Base-by-base conservation (phyloP, 2,797 vertebrate species). In the Urophycis tenuis region DNA sequence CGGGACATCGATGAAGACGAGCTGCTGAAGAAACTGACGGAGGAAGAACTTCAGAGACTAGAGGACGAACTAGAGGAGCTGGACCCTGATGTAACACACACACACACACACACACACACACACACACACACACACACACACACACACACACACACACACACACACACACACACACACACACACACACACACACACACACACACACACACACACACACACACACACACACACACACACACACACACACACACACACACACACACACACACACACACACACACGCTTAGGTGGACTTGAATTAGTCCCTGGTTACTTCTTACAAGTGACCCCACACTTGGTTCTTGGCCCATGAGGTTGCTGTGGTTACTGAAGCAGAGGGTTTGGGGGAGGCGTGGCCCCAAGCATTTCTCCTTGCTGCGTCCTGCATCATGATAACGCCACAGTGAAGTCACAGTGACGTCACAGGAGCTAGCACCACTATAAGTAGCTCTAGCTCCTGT, bases 21-120 rank as follows among this genome's bases (percentile, higher is more conserved):
- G 89, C 94, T 99, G 81, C 93, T 99, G 78, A 94, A 94, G 85
- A 96, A 95, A 75, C 93, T 99, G 75, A 95, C 96, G 0, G 97
- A 97, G 71, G 97, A 98, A 4, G 97, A 99, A 85, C 93, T 99
- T 76, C 92, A 91, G 86, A 94, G 95, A 49, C 88, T 99, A 82
- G 97, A 99, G 85, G 95, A 96, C 77, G 97, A 99, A 77, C 89
- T 99, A 82, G 95, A 98, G 83, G 97, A 99, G 88, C 91, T 99
- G 80, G 97, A 99, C 87, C 97, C 97, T 78, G 97, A 99, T 77
- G 97, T 98, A 87, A 95, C 96, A 95, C 82, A 17, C 36, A 19
- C 73, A 74, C 25, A 49, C 72, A 45, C 35, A 45, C 72, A 73
- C 36, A n/a, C 12, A 73, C 72, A 45, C 36, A 41, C 72, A 30